Evolutionary conservation across 2,888 invertebrate species (phyloP), one percentile per base, ranked within the genome.

Genomic region (Drepana falcataria): DNA sequence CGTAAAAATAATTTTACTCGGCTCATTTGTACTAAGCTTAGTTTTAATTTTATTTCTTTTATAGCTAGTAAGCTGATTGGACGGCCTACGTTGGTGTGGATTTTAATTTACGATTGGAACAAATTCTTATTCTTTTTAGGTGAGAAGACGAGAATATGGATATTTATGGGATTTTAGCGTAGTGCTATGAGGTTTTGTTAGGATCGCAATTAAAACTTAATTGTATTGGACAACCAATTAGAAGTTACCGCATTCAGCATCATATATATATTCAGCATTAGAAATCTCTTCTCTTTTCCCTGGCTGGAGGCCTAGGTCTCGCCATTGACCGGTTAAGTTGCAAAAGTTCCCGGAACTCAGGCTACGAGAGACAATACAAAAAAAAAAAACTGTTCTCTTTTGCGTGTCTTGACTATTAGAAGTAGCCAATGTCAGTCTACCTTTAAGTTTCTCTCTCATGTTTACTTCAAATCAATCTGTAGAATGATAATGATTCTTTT

Each of bases 1-100:
- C 89, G 87, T 91, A 88, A 91, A 90, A 91, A 90, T 90, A 87
- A 88, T 89, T 88, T 85, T 82, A 87, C 79, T 74, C 88, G 84
- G 71, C 87, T 87, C 89, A 89, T 90, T 89, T 88, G 88, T 89
- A 85, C 78, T 66, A 73, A 77, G 77, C 73, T 78, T 79, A 82
- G 77, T 87, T 87, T 86, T 82, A 80, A 84, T 85, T 82, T 88
- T 87, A 82, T 87, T 81, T 79, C 76, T 82, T 87, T 85, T 77
- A 76, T 77, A 75, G 75, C 72, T 67, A 69, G 78, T 75, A 69
- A 75, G 74, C 76, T 85, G 85, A 87, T 87, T 85, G 84, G 81
- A 78, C 72, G 73, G 68, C 76, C 75, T 74, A 72, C 69, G 66
- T 68, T 65, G 65, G 73, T 73, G 78, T 79, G 76, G 76, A 77